phyloP scores from a whole-genome alignment of 2,888 invertebrate species.

The Xestia rhomboidea region DNA sequence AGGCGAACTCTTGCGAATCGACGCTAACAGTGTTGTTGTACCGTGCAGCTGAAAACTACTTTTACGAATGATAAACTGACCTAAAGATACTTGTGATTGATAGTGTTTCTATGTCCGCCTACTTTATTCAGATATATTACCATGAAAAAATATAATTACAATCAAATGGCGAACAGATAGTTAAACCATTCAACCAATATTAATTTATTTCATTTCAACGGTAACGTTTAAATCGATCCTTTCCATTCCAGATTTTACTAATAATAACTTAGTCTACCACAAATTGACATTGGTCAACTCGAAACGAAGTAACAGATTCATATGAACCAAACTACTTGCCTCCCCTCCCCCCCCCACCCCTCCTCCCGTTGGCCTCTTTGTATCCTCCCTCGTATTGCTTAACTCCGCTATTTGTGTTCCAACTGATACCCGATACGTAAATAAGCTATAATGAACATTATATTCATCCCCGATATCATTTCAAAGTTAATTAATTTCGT shows the following conservation, averaged over 20 bases:
- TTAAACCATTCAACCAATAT: background rate
- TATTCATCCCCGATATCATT: constrained; percentile 50
- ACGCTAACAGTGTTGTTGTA: background rate
- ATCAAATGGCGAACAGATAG: background rate
- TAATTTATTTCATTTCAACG: background rate
- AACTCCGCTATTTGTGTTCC: constrained; percentile 35
- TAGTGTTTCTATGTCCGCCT: background rate
- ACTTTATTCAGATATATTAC: background rate
- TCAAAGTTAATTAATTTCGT: constrained; percentile 60
- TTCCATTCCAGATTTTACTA: background rate
- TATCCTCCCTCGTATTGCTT: background rate
- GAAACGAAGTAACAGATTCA: background rate
- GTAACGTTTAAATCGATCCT: background rate
- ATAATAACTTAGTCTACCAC: background rate
- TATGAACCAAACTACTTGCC: background rate
- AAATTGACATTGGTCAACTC: background rate
- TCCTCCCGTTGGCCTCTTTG: background rate
- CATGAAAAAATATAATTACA: background rate
- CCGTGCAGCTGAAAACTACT: constrained; percentile 5
- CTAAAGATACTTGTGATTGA: background rate
- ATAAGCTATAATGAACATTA: constrained; percentile 56
- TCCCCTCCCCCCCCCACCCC: no score
- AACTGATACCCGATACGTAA: constrained; percentile 47
- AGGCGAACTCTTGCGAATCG: background rate
- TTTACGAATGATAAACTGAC: background rate